Percentiles rank a stretch among this genome's conserved stretches.
phyloP scores from a whole-genome alignment of 1,140 invertebrate genomes.

The Stegodyphus mimosarum region DNA sequence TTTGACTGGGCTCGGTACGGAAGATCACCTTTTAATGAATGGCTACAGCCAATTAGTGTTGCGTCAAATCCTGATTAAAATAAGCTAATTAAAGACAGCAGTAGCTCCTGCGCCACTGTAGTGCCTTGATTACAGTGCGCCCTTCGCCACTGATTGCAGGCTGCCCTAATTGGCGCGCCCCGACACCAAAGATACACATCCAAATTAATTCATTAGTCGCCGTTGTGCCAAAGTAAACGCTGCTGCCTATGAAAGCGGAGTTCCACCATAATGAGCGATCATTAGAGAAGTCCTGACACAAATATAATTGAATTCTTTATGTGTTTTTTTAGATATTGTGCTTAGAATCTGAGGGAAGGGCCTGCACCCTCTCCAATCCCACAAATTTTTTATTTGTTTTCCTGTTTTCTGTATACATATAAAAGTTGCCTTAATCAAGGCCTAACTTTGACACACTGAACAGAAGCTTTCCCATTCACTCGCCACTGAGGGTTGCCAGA shows the following conservation, averaged over 20 bases:
- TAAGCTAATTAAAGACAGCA: slow-evolving; percentile 58
- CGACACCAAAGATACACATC: slow-evolving; percentile 57
- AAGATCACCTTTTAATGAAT: slow-evolving; percentile 58
- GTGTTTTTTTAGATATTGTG: slow-evolving; percentile 6
- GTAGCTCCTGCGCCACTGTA: slow-evolving; percentile 26
- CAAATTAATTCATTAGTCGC: slow-evolving; percentile 60
- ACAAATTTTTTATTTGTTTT: slow-evolving; percentile 1
- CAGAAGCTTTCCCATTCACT: not conserved
- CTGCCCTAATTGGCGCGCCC: slow-evolving; percentile 48
- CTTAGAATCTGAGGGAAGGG: not conserved
- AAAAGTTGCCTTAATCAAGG: slow-evolving; percentile 20
- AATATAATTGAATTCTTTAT: slow-evolving; percentile 54
- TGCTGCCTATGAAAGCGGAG: slow-evolving; percentile 37
- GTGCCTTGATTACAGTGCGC: slow-evolving; percentile 50
- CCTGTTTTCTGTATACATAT: not conserved
- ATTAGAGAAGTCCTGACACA: slow-evolving; percentile 56
- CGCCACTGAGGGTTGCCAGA: not conserved
- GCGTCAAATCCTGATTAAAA: slow-evolving; percentile 59
- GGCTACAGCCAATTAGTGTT: slow-evolving; percentile 55
- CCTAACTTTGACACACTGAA: not conserved
- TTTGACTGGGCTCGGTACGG: slow-evolving; percentile 26
- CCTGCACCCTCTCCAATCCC: not conserved
- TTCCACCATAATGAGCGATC: slow-evolving; percentile 53
- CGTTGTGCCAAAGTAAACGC: slow-evolving; percentile 50
- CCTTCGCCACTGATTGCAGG: slow-evolving; percentile 47